These are phyloP conservation scores for Arrhopalites spinosus DNA, from an alignment of 2,888 invertebrate species.

Conservation along the genomic window DNA sequence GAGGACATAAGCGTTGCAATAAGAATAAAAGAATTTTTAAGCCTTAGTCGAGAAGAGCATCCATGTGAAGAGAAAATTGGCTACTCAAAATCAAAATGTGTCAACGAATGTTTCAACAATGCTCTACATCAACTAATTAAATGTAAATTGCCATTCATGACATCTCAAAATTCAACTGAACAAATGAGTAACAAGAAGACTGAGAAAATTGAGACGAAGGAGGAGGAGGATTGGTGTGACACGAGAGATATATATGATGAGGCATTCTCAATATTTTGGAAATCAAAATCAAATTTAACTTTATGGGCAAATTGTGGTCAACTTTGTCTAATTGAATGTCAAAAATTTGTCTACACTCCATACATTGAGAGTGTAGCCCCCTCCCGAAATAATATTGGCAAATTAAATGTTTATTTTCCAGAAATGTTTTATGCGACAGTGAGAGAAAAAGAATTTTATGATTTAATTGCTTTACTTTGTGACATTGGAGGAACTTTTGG, in stretches of 20 bases:
- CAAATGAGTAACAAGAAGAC: not conserved
- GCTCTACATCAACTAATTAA: conserved; percentile 31
- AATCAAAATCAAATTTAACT: conserved; percentile 32
- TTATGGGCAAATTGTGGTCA: conserved; percentile 44
- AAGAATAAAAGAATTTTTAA: conserved; percentile 49
- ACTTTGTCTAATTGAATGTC: conserved; percentile 42
- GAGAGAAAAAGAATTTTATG: conserved; percentile 44
- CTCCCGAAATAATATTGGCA: conserved; percentile 32
- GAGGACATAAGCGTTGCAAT: conserved; percentile 48
- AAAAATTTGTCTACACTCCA: conserved; percentile 43
- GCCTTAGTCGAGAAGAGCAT: conserved; percentile 44
- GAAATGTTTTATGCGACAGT: conserved; percentile 50
- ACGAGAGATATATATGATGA: conserved; percentile 17
- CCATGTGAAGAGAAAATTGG: conserved; percentile 37
- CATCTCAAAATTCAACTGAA: no score
- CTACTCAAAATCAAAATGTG: conserved; percentile 49
- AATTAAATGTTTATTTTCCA: conserved; percentile 44
- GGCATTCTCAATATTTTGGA: conserved; percentile 34
- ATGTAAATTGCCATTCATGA: conserved; percentile 40
- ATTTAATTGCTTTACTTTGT: conserved; percentile 45
- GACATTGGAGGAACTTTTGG: conserved; percentile 48
- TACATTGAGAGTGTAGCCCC: conserved; percentile 46
- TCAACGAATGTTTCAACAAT: conserved; percentile 46
- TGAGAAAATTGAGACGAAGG: no score
- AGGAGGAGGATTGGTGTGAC: conserved; percentile 18